Conservation (phyloP, 2,888 invertebrate species). For the Mythimna albipuncta region DNA sequence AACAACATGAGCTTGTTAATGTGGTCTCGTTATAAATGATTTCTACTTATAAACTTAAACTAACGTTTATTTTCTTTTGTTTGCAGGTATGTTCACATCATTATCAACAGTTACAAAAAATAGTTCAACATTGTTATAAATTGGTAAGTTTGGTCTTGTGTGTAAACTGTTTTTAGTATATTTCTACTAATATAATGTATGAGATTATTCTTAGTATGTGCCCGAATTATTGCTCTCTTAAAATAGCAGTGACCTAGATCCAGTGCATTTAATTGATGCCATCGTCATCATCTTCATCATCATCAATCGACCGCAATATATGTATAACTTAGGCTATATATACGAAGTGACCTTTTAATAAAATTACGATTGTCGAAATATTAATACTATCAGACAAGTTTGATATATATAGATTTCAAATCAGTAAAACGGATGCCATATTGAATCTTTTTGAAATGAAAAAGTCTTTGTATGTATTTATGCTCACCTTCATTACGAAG, state of each 20-base stretch:
- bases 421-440: too few species aligned
- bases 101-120: neutral
- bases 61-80: conserved; percentile 64
- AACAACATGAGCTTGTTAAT: neutral
- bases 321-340: neutral
- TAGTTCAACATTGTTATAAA: neutral
- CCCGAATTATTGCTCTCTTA: neutral
- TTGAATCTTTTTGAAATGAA: too few species aligned
- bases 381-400: neutral
- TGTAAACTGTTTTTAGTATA: neutral
- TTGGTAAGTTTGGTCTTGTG: conserved; percentile 37
- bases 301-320: neutral
- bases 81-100: conserved; percentile 72
- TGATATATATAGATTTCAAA: neutral
- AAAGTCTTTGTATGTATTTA: too few species aligned
- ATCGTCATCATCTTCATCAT: too few species aligned
- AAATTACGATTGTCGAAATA: neutral
- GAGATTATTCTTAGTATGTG: neutral
- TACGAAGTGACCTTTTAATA: neutral
- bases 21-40: neutral
- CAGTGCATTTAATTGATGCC: neutral
- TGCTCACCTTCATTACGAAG: neutral
- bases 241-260: neutral
- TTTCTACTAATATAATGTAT: neutral
- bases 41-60: neutral